Evolutionary conservation across 2,888 invertebrate species (phyloP).

Genomic region (Sarcophaga variegata): DNA sequence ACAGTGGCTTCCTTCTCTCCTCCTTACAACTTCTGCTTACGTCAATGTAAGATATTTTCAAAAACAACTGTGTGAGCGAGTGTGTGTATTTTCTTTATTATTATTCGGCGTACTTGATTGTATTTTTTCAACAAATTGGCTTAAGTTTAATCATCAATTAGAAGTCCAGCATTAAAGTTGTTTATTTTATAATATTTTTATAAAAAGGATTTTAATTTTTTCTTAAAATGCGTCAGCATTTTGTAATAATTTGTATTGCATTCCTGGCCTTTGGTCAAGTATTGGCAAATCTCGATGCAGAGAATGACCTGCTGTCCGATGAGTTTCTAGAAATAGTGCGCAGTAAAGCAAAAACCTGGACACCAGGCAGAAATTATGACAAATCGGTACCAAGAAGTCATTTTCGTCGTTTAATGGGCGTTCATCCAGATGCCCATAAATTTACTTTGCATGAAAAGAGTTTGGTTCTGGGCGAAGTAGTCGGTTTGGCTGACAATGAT

Average conservation of each 20-base stretch:
- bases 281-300: constrained; percentile 13
- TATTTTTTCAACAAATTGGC: not conserved
- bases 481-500: constrained; percentile 79
- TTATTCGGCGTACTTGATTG: not conserved
- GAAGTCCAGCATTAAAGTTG: constrained; percentile 27
- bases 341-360: constrained; percentile 87
- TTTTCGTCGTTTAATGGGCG: constrained; percentile 88
- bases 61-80: not conserved
- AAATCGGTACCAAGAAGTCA: constrained; percentile 84
- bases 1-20: too few relatives aligned
- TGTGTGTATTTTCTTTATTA: not conserved
- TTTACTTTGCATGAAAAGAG: constrained; percentile 82
- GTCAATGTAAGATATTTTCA: too few relatives aligned
- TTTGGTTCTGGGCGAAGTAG: constrained; percentile 70
- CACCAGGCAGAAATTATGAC: constrained; percentile 87
- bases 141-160: constrained; percentile 45
- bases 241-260: constrained; percentile 1
- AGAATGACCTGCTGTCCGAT: constrained; percentile 84
- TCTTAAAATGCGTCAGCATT: constrained; percentile 44
- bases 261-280: constrained; percentile 20
- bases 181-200: constrained; percentile 35
- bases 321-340: constrained; percentile 89
- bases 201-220: not conserved
- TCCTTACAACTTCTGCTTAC: too few relatives aligned
- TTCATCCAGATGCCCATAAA: constrained; percentile 84